Percentiles rank a stretch among this genome's conserved stretches.
These are phyloP conservation scores for Poeciliopsis paucimaculata DNA, from an alignment of 2,797 vertebrate genomes.

Conservation along the genomic window DNA sequence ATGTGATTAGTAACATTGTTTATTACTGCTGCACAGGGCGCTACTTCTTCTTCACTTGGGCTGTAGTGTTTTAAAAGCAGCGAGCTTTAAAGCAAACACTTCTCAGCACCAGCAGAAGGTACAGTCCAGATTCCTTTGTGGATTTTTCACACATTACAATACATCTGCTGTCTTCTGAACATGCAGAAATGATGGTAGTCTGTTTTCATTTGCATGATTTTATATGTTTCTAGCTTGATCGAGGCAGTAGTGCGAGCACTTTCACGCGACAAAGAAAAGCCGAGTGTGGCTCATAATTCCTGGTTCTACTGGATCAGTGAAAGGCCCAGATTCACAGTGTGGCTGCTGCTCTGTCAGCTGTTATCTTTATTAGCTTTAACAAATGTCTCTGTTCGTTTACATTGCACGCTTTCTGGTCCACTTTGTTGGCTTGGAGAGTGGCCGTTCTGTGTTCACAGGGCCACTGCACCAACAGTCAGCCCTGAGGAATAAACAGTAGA, in stretches of 20 bases:
- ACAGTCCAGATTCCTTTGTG: constrained; percentile 6
- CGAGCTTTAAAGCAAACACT: constrained; percentile 24
- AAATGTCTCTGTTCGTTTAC: constrained; percentile 86
- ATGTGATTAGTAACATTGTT: background rate
- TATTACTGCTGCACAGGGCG: background rate
- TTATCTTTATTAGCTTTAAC: constrained; percentile 96
- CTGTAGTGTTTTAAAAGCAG: constrained; percentile 27
- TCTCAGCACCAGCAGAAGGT: constrained; percentile 23
- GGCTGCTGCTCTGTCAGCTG: constrained; percentile 69
- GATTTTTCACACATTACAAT: background rate
- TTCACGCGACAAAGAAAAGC: constrained; percentile 64
- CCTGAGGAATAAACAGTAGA: constrained; percentile 24
- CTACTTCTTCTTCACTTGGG: background rate
- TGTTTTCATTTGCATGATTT: background rate
- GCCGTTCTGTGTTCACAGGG: constrained; percentile 85
- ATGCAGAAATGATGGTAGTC: background rate
- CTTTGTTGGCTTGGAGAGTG: constrained; percentile 84
- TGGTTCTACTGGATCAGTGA: constrained; percentile 73
- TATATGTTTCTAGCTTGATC: constrained; percentile 44
- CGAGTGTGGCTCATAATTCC: constrained; percentile 50
- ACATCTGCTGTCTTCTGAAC: too few species aligned
- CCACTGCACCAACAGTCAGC: constrained; percentile 26
- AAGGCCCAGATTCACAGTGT: constrained; percentile 63
- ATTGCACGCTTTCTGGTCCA: constrained; percentile 67
- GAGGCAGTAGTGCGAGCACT: background rate